A percentile compares a stretch with the other conserved stretches of the same genome.
Conservation (phyloP, 2,797 vertebrate species). For the Percopsis omiscomaycus region DNA sequence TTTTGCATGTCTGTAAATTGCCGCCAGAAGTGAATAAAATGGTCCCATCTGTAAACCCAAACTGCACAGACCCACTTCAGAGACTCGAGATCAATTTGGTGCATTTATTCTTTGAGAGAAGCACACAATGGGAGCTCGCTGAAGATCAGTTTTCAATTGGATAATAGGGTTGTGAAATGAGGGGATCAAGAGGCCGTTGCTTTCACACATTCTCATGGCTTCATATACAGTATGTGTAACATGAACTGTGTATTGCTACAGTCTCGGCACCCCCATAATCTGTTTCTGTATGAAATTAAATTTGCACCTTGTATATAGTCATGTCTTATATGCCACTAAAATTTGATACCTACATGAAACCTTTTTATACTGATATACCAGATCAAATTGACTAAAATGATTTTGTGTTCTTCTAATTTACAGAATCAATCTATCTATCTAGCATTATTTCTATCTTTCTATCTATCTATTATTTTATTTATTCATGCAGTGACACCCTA, state of each 20-base stretch:
- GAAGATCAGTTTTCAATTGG: constrained; percentile 80
- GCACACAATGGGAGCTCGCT: constrained; percentile 72
- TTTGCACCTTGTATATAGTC: constrained; percentile 46
- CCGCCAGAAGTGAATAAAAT: constrained; percentile 81
- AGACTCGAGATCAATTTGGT: constrained; percentile 80
- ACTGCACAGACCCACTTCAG: constrained; percentile 65
- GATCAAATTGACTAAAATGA: constrained; percentile 39
- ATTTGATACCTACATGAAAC: no score
- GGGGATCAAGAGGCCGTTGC: constrained; percentile 73
- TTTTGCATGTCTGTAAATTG: constrained; percentile 78
- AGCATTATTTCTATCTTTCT: constrained; percentile 19
- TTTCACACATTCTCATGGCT: constrained; percentile 78
- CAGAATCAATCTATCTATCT: constrained; percentile 26
- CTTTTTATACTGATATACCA: no score
- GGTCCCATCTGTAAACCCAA: constrained; percentile 78
- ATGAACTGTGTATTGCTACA: constrained; percentile 41
- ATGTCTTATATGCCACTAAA: neutral
- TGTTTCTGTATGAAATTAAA: constrained; percentile 15
- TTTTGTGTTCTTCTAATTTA: neutral
- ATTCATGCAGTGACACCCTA: neutral
- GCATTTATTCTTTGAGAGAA: constrained; percentile 75
- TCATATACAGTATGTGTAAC: constrained; percentile 69
- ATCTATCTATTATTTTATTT: constrained; percentile 14
- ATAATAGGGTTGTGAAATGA: constrained; percentile 76
- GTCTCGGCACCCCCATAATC: constrained; percentile 54